A percentile compares a stretch with the other conserved stretches of the same genome.
Evolutionary conservation across 2,888 invertebrate species (phyloP).

Genomic region (Microctonus hyperodae): DNA sequence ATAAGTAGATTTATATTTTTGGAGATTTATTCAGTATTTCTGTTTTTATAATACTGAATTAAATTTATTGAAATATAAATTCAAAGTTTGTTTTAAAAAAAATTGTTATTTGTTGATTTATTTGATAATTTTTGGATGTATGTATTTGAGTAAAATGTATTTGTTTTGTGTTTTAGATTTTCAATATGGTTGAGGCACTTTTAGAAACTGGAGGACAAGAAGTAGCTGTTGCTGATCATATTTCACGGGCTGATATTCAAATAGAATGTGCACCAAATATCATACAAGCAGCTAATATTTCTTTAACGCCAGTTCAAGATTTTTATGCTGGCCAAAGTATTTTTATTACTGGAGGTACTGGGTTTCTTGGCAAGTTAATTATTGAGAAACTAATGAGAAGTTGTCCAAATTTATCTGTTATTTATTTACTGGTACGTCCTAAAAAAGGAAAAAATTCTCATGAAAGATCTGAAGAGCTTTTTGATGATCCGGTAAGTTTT

Average conservation of each 20-base stretch:
- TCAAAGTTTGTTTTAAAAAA: too few species aligned
- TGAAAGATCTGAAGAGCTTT: constrained; percentile 65
- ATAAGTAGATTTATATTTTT: too few species aligned
- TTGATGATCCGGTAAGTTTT: constrained; percentile 56
- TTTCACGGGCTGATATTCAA: constrained; percentile 47
- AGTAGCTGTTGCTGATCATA: constrained; percentile 51
- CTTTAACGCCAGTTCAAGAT: constrained; percentile 60
- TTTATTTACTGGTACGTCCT: constrained; percentile 70
- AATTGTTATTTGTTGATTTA: too few species aligned
- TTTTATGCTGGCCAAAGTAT: constrained; percentile 66
- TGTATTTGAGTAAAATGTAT: background rate
- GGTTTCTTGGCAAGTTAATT: constrained; percentile 75
- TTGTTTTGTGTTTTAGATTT: constrained; percentile 16
- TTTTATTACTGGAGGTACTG: constrained; percentile 73
- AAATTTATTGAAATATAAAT: too few species aligned
- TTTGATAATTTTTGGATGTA: too few species aligned
- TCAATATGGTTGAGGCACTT: constrained; percentile 58
- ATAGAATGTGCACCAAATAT: constrained; percentile 47
- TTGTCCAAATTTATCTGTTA: constrained; percentile 67
- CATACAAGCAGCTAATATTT: constrained; percentile 37
- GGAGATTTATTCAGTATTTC: too few species aligned
- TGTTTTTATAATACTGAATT: too few species aligned
- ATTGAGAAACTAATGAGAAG: constrained; percentile 74
- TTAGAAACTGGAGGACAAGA: constrained; percentile 59
- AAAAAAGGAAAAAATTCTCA: constrained; percentile 67